Percentiles rank a stretch among this genome's conserved stretches.
phyloP scores from a whole-genome alignment of 2,797 vertebrate genomes.

The Sternarchorhynchus goeldii region DNA sequence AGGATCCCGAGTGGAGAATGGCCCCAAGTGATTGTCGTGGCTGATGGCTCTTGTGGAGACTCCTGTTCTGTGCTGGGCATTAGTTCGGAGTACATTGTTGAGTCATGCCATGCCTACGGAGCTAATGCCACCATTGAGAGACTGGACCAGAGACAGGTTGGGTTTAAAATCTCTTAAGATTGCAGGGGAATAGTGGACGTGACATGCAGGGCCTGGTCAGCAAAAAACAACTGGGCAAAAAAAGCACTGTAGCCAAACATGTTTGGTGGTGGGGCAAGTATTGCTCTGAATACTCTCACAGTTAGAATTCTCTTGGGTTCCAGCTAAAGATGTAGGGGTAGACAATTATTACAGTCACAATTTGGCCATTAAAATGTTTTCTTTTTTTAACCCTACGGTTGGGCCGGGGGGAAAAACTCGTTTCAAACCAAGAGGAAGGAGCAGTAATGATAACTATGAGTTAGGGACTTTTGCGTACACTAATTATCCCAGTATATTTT shows the following conservation, averaged over 20 bases:
- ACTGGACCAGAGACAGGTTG: slow-evolving; percentile 78
- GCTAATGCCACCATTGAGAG: slow-evolving; percentile 77
- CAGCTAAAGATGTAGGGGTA: neutral
- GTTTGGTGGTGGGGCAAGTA: no score
- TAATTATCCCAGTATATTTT: neutral
- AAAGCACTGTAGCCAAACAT: neutral
- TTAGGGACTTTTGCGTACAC: neutral
- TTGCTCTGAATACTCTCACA: no score
- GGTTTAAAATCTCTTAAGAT: slow-evolving; percentile 5
- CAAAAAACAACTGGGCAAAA: neutral
- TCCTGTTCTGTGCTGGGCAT: slow-evolving; percentile 78
- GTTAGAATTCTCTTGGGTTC: no score
- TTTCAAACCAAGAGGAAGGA: no score
- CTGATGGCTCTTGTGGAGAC: slow-evolving; percentile 76
- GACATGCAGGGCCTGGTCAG: neutral
- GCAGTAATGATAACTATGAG: no score
- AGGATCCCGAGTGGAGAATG: slow-evolving; percentile 68
- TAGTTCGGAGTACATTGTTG: slow-evolving; percentile 75
- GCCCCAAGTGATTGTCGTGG: slow-evolving; percentile 73
- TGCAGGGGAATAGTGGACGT: neutral
- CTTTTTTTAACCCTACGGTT: neutral
- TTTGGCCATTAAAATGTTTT: neutral
- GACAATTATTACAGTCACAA: neutral
- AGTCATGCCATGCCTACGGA: slow-evolving; percentile 78
- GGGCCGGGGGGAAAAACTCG: no score